Percentiles rank a stretch among this genome's conserved stretches.
These are phyloP conservation scores for Clupea harengus DNA, from an alignment of 2,113 vertebrate species.

Conservation along the genomic window DNA sequence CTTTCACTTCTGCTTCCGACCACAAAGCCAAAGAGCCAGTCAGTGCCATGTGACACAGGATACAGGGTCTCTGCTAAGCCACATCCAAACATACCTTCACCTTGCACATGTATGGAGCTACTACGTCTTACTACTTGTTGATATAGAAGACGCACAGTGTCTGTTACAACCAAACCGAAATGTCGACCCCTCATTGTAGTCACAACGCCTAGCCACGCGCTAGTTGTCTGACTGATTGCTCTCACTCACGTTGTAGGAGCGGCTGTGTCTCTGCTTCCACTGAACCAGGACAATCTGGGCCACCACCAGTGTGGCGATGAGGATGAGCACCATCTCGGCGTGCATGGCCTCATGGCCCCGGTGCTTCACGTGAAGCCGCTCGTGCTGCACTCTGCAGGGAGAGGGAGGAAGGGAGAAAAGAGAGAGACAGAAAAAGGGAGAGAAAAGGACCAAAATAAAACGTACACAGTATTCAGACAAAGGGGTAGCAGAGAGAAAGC, in stretches of 20 bases:
- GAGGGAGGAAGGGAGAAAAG: background rate
- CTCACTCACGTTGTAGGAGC: conserved; percentile 62
- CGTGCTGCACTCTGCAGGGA: conserved; percentile 64
- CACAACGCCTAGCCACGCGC: too few relatives aligned
- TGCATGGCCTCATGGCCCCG: conserved; percentile 68
- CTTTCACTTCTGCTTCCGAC: too few relatives aligned
- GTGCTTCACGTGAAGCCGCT: conserved; percentile 64
- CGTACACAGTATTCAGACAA: too few relatives aligned
- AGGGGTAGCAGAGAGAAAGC: too few relatives aligned
- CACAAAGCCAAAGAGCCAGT: too few relatives aligned
- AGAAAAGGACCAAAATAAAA: background rate
- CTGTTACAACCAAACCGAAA: background rate
- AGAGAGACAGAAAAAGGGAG: background rate
- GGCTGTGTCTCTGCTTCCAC: conserved; percentile 74
- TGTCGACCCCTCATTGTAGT: background rate
- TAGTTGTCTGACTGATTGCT: too few relatives aligned
- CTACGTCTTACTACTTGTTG: too few relatives aligned
- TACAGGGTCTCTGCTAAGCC: too few relatives aligned
- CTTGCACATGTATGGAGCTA: too few relatives aligned
- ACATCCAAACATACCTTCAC: too few relatives aligned
- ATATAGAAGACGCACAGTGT: too few relatives aligned
- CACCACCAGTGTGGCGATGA: conserved; percentile 66
- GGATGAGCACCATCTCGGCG: conserved; percentile 72
- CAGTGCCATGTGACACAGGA: too few relatives aligned
- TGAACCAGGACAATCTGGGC: conserved; percentile 69